Evolutionary conservation across 2,888 invertebrate species (phyloP).

Genomic region (Mythimna pallens): DNA sequence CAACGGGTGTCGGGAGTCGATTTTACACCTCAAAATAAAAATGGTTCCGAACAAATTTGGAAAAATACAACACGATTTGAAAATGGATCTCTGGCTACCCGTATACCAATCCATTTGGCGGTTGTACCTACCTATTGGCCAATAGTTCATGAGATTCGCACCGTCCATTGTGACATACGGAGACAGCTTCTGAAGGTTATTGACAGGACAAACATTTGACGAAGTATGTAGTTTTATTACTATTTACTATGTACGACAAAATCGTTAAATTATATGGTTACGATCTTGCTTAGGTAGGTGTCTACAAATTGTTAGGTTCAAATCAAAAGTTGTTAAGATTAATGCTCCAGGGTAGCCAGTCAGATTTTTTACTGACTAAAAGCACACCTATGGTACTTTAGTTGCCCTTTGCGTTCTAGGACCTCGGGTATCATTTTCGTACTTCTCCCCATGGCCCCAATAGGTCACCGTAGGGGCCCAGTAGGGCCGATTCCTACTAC

Average conservation of each 20-base stretch:
- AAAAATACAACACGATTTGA: neutral
- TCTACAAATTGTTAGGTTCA: neutral
- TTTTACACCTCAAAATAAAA: too few species aligned
- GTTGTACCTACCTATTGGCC: constrained; percentile 23
- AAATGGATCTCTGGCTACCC: neutral
- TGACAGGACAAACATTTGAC: constrained; percentile 34
- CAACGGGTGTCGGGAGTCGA: too few species aligned
- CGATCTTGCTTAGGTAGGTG: constrained; percentile 15
- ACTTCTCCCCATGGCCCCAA: too few species aligned
- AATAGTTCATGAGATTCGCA: constrained; percentile 44
- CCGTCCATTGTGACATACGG: constrained; percentile 39
- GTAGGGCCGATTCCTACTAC: too few species aligned
- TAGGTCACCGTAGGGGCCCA: too few species aligned
- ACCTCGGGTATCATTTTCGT: too few species aligned
- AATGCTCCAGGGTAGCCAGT: too few species aligned
- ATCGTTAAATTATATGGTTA: constrained; percentile 15
- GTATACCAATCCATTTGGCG: neutral
- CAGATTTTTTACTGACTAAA: too few species aligned
- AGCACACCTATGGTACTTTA: too few species aligned
- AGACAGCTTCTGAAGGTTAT: constrained; percentile 37
- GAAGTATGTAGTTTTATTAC: constrained; percentile 14
- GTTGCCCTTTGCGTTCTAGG: too few species aligned
- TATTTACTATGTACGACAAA: constrained; percentile 7
- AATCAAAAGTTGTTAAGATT: neutral
- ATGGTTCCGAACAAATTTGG: too few species aligned